Evolutionary conservation across 1,140 invertebrate genomes (phyloP).

Genomic region (Delia radicum): DNA sequence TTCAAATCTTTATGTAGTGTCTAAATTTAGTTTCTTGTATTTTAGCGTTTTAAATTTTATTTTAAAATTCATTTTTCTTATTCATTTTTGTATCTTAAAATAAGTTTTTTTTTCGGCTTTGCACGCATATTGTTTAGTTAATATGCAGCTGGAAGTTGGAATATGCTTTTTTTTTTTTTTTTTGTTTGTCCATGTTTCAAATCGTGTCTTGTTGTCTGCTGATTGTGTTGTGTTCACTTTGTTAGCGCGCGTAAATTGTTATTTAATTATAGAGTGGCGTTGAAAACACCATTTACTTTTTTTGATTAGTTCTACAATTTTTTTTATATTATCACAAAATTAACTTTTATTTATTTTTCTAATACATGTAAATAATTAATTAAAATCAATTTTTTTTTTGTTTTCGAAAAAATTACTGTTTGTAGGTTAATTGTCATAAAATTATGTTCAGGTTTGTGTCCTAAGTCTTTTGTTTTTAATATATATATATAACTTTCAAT

Average conservation of each 20-base stretch:
- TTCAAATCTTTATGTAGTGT: conserved; percentile 14
- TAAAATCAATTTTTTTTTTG: conserved; percentile 5
- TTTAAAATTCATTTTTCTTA: neutral
- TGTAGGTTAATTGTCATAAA: no score
- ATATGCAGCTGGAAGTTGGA: neutral
- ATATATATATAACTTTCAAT: no score
- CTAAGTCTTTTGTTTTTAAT: neutral
- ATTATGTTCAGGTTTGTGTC: neutral
- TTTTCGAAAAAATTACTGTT: no score
- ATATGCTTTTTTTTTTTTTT: neutral
- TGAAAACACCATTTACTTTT: conserved; percentile 21
- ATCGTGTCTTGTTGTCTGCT: neutral
- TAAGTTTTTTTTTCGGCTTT: neutral
- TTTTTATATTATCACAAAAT: conserved; percentile 6
- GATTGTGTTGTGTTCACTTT: neutral
- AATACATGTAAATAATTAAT: conserved; percentile 18
- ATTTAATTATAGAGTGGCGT: conserved; percentile 20
- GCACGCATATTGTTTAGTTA: conserved; percentile 7
- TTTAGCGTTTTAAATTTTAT: no score
- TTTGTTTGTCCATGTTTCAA: neutral
- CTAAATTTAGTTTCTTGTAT: conserved; percentile 3
- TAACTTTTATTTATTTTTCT: conserved; percentile 9
- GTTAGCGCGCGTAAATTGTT: conserved; percentile 11
- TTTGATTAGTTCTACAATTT: neutral
- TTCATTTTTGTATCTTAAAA: no score